These are phyloP conservation scores for Turritopsis dohrnii DNA, from an alignment of 30 jellyfish, hydroid and myxozoan genomes.

Conservation along the genomic window DNA sequence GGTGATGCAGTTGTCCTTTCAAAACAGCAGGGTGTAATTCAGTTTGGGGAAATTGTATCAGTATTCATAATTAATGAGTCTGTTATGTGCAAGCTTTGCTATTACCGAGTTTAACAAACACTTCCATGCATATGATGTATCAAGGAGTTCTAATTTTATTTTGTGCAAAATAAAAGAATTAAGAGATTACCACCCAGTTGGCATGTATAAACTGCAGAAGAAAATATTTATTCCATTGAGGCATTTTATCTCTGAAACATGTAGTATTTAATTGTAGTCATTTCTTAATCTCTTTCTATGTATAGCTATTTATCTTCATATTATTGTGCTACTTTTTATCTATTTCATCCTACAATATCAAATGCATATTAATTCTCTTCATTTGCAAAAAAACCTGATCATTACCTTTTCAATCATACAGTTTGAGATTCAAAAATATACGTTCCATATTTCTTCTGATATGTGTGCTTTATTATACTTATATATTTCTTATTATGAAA, in stretches of 20 bases:
- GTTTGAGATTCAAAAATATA: too few relatives aligned
- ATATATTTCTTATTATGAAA: too few relatives aligned
- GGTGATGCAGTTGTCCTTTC: conserved; percentile 8
- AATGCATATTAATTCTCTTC: too few relatives aligned
- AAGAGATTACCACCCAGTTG: background rate
- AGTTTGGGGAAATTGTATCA: background rate
- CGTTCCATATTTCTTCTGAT: too few relatives aligned
- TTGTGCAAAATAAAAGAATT: background rate
- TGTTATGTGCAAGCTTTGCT: background rate
- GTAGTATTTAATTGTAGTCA: background rate
- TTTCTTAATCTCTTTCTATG: too few relatives aligned
- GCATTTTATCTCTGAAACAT: background rate
- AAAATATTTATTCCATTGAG: background rate
- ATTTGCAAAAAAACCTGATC: too few relatives aligned
- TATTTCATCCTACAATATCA: too few relatives aligned
- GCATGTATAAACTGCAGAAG: background rate
- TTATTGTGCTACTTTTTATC: too few relatives aligned
- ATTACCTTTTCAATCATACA: too few relatives aligned
- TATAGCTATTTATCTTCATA: background rate
- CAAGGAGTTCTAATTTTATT: background rate
- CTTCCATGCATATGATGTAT: conserved; percentile 2
- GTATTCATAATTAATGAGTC: background rate
- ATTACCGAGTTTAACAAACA: conserved; percentile 1
- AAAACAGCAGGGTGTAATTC: background rate
- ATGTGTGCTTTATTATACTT: too few relatives aligned